Evolutionary conservation across 2,113 vertebrate genomes (phyloP), one percentile per base, ranked within the genome.

Genomic region (Brienomyrus brachyistius): DNA sequence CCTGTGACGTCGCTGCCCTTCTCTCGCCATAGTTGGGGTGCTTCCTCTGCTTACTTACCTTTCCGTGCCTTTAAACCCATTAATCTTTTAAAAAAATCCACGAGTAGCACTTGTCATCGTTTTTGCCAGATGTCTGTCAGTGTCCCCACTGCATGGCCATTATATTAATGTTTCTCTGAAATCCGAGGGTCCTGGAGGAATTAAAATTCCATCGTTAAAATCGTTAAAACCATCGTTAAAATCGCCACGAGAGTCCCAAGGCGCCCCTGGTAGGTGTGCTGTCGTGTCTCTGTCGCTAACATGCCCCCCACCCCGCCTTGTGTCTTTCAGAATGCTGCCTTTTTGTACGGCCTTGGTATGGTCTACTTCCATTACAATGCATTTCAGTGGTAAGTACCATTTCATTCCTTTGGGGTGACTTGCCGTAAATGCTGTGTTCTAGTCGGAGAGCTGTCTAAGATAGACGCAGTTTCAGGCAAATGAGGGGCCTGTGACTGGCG

Each of bases 281-380:
- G 23, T 35, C 66, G 13, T 88, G 56, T 50, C 40, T 50, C 56
- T 90, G 45, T 87, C 70, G 47, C 51, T 87, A 47, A 82, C 27
- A n/a, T 50, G 1, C 54, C 8, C 89, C 52, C 47, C 51, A 23
- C 5, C 31, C 90, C 92, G 77, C 93, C 91, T 90, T 40, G 91
- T 95, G 95, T 90, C 87, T 96, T 95, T 84, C 96, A 99, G 98
- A 99, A 99, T 97, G 97, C 98, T 97, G 96, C 97, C 97, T 99
- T 99, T 98, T 97, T 99, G 95, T 99, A 99, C 92, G 98, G 98
- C 95, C 97, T 99, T 94, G 98, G 98, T 95, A 97, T 99, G 98
- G 98, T 99, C 95, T 99, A 99, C 97, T 99, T 98, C 97, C 97
- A 98, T 98, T 99, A 98, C 95, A 99, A 99, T 95, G 98, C 98